phyloP scores from a whole-genome alignment of 2,113 vertebrate species.

The Ceyx margarethae region DNA sequence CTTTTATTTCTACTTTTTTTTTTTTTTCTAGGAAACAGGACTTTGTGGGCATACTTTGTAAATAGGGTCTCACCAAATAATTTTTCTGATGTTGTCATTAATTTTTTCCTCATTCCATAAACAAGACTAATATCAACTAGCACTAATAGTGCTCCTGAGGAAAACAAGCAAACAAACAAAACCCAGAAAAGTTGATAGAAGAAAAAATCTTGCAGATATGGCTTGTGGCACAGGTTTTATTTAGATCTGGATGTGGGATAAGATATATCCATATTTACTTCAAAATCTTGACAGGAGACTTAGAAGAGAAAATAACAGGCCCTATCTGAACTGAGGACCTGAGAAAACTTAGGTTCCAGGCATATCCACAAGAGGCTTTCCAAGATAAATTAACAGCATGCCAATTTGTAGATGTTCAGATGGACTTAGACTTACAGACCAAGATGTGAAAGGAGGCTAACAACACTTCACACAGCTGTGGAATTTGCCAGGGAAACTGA shows the following conservation, averaged over 20 bases:
- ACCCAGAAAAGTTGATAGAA: background rate
- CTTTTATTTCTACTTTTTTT: background rate
- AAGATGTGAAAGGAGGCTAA: constrained; percentile 8
- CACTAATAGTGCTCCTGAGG: background rate
- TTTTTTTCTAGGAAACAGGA: constrained; percentile 1
- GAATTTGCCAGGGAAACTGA: background rate
- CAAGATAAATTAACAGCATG: background rate
- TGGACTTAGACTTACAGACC: background rate
- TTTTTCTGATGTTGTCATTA: background rate
- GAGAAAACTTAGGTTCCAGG: constrained; percentile 30
- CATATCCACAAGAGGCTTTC: constrained; percentile 4
- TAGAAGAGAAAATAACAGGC: background rate
- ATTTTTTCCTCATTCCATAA: background rate
- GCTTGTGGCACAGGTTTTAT: constrained; percentile 5
- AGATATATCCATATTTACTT: constrained; percentile 32
- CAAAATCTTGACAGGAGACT: background rate
- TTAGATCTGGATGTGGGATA: background rate
- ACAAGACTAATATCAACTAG: background rate
- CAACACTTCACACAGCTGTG: constrained; percentile 1
- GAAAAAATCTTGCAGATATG: background rate
- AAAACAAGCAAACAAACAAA: background rate
- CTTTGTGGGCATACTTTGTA: background rate
- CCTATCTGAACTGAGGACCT: constrained; percentile 2
- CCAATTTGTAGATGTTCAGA: background rate
- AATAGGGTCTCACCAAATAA: background rate